Evolutionary conservation across 2,113 vertebrate genomes (phyloP), one percentile per base, ranked within the genome.

Genomic region (Microcebus lehilahytsara): DNA sequence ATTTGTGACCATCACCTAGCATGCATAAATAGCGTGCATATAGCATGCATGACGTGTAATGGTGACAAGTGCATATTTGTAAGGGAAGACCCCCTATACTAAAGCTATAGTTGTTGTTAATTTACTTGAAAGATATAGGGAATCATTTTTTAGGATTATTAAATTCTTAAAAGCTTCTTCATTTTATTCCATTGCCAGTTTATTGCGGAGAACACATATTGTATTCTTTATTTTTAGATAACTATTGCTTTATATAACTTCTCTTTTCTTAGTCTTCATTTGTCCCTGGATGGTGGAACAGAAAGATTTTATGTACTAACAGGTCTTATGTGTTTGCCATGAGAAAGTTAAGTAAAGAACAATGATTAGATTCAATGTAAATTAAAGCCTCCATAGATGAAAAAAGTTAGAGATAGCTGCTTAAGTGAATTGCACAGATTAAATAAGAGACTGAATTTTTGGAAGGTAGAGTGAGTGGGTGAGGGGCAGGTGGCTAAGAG

Each of bases 81-180:
- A 78, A 95, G n/a, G 56, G 72, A 83, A 90, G 22, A 42, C 22
- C 3, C 49, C 1, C 23, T 23, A 23, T 72, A 6, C 9, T 79
- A 86, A 96, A 93, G 13, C 30, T 81, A 46, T 22, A 93, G 46
- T 64, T 67, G 34, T 17, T 60, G 51, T 89, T 88, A 94, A 74
- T 75, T 95, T 87, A 91, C 37, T 66, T 79, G 40, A 87, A 96
- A 91, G 67, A 62, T 69, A n/a, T 12, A 85, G 85, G 32, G 85
- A 93, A 85, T 81, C 34, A 71, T 60, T 78, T 96, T 72, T 93
- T 11, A 34, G 66, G 40, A 72, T 85, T 94, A 66, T 64, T 93
- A 88, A 81, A 75, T 72, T 94, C 27, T 86, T 91, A 34, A 96
- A 89, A 95, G 5, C 46, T 9, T 94, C 58, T 79, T 75, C 16